phyloP scores from a whole-genome alignment of 2,888 invertebrate genomes.

The Tenodera sinensis region DNA sequence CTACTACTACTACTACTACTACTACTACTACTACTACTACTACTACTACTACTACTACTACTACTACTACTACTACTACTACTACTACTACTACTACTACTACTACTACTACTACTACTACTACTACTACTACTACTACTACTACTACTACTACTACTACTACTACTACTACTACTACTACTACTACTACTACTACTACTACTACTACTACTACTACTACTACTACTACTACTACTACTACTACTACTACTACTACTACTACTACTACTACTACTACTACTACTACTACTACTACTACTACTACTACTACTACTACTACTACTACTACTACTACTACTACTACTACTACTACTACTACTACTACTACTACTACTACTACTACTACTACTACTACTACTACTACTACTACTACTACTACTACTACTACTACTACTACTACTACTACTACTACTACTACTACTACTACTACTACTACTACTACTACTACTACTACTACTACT shows the following conservation, averaged over 20 bases:
- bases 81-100: too few species aligned
- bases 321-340: constrained; percentile 20
- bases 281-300: too few species aligned
- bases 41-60: neutral
- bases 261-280: too few species aligned
- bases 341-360: constrained; percentile 1
- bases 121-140: constrained; percentile 7
- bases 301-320: neutral
- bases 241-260: neutral
- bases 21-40: neutral
- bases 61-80: too few species aligned
- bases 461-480: neutral
- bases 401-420: neutral
- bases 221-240: constrained; percentile 15
- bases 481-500: too few species aligned
- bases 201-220: constrained; percentile 4
- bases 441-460: neutral
- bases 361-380: neutral
- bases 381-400: too few species aligned
- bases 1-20: constrained; percentile 21
- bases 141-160: neutral
- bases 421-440: constrained; percentile 21
- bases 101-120: constrained; percentile 16
- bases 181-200: too few species aligned
- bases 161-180: too few species aligned